These are phyloP conservation scores for Ianthella basta DNA, from an alignment of 37 sponge, comb jelly and placozoan genomes.

Conservation along the genomic window DNA sequence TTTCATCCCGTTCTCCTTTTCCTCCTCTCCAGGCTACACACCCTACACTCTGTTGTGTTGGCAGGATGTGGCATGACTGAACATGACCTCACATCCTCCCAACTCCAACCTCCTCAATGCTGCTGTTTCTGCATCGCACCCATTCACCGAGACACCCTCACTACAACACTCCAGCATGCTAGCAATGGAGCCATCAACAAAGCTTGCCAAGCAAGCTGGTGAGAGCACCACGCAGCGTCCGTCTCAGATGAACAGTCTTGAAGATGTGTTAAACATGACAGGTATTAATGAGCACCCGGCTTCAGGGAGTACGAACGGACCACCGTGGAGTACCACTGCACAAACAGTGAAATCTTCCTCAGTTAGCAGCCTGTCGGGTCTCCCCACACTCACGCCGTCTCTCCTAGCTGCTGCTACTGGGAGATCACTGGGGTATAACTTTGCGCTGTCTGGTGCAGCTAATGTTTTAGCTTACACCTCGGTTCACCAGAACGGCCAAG, in stretches of 20 bases:
- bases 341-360: neutral
- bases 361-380: neutral
- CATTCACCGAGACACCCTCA: no score
- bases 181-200: neutral
- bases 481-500: neutral
- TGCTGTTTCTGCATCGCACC: no score
- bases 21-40: no score
- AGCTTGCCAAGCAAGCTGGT: neutral
- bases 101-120: no score
- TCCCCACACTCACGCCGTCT: neutral
- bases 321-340: neutral
- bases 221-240: neutral
- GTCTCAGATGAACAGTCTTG: constrained; percentile 25
- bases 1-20: no score
- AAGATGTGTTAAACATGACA: neutral
- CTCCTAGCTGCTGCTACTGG: no score
- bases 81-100: no score
- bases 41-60: no score
- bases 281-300: neutral
- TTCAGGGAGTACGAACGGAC: neutral
- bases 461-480: neutral
- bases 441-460: no score
- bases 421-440: no score
- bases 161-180: no score
- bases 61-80: no score